A percentile compares a stretch with the other conserved stretches of the same genome.
phyloP scores from a whole-genome alignment of 2,797 vertebrate genomes.

The Gymnoscopelus microlampas region DNA sequence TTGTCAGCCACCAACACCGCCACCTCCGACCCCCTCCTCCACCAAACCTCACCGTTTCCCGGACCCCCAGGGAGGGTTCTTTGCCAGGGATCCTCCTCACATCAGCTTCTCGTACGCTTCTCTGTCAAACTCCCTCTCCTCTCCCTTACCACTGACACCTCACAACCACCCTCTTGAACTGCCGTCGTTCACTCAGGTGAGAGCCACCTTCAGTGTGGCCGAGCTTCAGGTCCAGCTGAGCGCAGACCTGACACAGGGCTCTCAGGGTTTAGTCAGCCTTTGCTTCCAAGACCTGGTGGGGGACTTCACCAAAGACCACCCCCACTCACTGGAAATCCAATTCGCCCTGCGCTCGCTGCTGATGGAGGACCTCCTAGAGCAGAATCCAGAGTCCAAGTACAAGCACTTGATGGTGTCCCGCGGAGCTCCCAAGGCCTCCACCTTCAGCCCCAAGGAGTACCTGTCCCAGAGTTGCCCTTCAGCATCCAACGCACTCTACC shows the following conservation, averaged over 20 bases:
- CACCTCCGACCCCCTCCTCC: conserved; percentile 80
- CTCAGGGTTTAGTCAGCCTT: conserved; percentile 94
- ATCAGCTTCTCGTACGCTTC: conserved; percentile 65
- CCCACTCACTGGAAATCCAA: conserved; percentile 89
- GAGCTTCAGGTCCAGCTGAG: conserved; percentile 95
- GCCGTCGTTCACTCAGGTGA: conserved; percentile 90
- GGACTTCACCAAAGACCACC: conserved; percentile 93
- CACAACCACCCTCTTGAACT: conserved; percentile 62
- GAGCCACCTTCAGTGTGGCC: conserved; percentile 88
- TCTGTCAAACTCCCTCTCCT: conserved; percentile 70
- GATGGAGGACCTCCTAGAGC: conserved; percentile 96
- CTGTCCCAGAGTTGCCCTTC: conserved; percentile 96
- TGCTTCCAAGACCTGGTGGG: conserved; percentile 95
- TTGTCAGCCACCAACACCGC: conserved; percentile 76
- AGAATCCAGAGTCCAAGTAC: conserved; percentile 91
- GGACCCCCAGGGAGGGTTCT: conserved; percentile 87
- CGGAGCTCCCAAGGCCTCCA: conserved; percentile 93
- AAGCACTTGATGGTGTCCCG: conserved; percentile 97
- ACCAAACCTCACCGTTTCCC: conserved; percentile 80
- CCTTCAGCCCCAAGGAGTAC: conserved; percentile 91
- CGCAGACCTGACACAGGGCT: conserved; percentile 91
- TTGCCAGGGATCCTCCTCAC: conserved; percentile 84
- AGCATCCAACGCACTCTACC: conserved; percentile 87
- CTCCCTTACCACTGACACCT: conserved; percentile 74
- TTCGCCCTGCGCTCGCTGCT: conserved; percentile 91